phyloP scores from a whole-genome alignment of 1,140 invertebrate species.

The Leptestheria dahalacensis region DNA sequence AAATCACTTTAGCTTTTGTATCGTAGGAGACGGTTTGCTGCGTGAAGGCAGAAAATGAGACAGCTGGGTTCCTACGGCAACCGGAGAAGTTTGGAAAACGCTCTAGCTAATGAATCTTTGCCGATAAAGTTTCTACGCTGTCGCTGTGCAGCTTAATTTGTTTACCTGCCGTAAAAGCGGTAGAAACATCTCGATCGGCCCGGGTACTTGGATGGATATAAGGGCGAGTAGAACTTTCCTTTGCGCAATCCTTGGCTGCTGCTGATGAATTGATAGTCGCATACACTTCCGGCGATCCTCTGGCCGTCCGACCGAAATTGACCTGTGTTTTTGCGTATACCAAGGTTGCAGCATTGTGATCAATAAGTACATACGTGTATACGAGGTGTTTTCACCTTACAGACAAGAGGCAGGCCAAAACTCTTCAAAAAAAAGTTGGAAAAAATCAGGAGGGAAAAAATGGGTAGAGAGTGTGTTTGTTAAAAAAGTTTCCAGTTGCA shows the following conservation, averaged over 20 bases:
- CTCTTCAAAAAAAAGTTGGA: not conserved
- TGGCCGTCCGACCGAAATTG: constrained; percentile 55
- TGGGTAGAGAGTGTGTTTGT: too few species aligned
- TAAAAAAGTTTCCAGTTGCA: too few species aligned
- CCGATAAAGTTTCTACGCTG: too few species aligned
- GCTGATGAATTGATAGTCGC: constrained; percentile 59
- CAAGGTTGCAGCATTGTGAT: too few species aligned
- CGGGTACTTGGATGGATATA: constrained; percentile 71
- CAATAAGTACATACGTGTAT: too few species aligned
- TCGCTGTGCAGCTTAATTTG: too few species aligned
- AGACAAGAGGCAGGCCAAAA: not conserved
- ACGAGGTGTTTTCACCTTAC: too few species aligned
- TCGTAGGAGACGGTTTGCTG: not conserved
- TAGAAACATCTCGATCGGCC: constrained; percentile 60
- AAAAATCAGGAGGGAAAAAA: not conserved
- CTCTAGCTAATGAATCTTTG: not conserved
- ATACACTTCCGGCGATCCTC: constrained; percentile 47
- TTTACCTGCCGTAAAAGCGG: constrained; percentile 56
- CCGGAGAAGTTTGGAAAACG: too few species aligned
- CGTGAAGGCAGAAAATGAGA: too few species aligned
- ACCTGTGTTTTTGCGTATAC: constrained; percentile 31
- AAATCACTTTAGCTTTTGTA: not conserved
- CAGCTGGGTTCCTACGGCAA: too few species aligned
- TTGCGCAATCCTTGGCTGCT: constrained; percentile 40
- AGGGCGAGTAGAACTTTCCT: constrained; percentile 55